A percentile compares a stretch with the other conserved stretches of the same genome.
phyloP scores from a whole-genome alignment of 1,140 invertebrate species.

The Zaprionus ghesquierei region DNA sequence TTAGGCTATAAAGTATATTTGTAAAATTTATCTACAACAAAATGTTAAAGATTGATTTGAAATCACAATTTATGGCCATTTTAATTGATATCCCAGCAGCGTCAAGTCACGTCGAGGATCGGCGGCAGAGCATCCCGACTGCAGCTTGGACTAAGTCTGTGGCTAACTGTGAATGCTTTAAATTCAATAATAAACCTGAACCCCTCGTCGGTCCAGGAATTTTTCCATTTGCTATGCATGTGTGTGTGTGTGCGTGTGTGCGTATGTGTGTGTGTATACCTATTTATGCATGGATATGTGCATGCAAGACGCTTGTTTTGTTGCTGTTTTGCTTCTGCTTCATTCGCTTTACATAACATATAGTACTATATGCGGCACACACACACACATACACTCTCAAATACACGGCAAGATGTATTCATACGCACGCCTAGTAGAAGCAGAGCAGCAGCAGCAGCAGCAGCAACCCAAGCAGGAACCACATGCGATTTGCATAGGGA shows the following conservation, averaged over 20 bases:
- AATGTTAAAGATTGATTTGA: background rate
- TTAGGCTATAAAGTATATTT: background rate
- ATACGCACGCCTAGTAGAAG: constrained; percentile 64
- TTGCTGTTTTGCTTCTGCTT: constrained; percentile 40
- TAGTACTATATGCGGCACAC: background rate
- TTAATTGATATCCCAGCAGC: background rate
- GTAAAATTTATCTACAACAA: background rate
- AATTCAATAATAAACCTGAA: constrained; percentile 43
- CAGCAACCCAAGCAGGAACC: constrained; percentile 38
- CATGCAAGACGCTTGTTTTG: constrained; percentile 25
- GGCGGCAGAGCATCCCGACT: background rate
- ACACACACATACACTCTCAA: constrained; percentile 8
- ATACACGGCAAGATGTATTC: constrained; percentile 58
- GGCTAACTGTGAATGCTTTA: constrained; percentile 7
- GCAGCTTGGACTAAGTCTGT: background rate
- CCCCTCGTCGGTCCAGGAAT: constrained; percentile 35
- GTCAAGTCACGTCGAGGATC: background rate
- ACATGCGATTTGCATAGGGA: constrained; percentile 70
- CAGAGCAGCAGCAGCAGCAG: constrained; percentile 8
- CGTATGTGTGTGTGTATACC: constrained; percentile 11
- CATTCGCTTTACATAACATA: constrained; percentile 46
- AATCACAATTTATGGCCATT: background rate
- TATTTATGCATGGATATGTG: background rate
- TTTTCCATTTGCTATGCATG: constrained; percentile 54
- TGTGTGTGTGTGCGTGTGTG: background rate